phyloP scores from a whole-genome alignment of 1,140 invertebrate species.

The Leptinotarsa lineolata region DNA sequence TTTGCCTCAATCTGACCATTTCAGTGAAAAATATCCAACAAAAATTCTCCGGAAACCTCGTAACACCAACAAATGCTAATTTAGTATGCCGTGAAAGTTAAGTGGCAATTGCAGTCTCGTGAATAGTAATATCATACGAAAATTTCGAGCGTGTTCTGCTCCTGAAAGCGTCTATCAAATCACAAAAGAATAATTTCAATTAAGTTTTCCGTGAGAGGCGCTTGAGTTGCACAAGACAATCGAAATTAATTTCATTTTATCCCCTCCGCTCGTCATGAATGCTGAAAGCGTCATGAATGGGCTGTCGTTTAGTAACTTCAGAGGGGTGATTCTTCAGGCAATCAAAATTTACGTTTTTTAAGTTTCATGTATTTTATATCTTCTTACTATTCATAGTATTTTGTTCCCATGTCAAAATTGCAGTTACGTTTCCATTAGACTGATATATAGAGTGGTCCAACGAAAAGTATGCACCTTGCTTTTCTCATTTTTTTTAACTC shows the following conservation, averaged over 20 bases:
- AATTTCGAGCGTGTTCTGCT: not conserved
- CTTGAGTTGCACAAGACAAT: not conserved
- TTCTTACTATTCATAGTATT: too few relatives aligned
- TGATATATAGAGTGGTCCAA: too few relatives aligned
- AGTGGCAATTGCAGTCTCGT: not conserved
- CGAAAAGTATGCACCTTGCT: too few relatives aligned
- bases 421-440: too few relatives aligned
- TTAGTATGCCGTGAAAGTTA: not conserved
- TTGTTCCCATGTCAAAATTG: too few relatives aligned
- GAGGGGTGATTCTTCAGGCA: too few relatives aligned
- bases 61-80: not conserved
- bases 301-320: not conserved
- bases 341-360: too few relatives aligned
- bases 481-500: too few relatives aligned
- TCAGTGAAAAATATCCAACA: too few relatives aligned
- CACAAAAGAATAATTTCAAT: constrained; percentile 16
- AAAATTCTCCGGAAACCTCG: too few relatives aligned
- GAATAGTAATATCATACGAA: not conserved
- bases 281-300: not conserved
- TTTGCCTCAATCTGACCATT: too few relatives aligned
- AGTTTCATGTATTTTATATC: too few relatives aligned
- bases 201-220: constrained; percentile 1
- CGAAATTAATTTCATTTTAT: constrained; percentile 8
- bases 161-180: constrained; percentile 3
- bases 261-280: not conserved